Evolutionary conservation across 2,113 vertebrate genomes (phyloP), one percentile per base, ranked within the genome.

Genomic region (Rhabdornis inornatus): DNA sequence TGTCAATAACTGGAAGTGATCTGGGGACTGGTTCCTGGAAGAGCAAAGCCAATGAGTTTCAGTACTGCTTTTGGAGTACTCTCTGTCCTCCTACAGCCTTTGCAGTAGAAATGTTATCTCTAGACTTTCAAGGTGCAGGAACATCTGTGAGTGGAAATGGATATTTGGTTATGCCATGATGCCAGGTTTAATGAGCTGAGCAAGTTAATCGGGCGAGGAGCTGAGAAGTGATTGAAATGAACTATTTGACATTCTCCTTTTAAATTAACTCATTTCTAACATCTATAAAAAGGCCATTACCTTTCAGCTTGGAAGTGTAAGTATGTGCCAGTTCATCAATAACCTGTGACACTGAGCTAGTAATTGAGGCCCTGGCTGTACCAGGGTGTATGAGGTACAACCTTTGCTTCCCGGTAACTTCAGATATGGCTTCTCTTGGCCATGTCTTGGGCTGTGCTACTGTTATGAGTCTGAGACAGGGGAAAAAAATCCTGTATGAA

Each of bases 381-480:
- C 35, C 42, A 0, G 0, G 64, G 21, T 35, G 21, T 40, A 23
- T 0, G 1, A 84, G 27, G 21, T 39, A 47, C 31, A 44, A 10
- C 31, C 2, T 2, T 30, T 65, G 47, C 52, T 79, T 85, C 47
- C 30, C 47, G 33, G 13, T 49, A 13, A 56, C 57, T 81, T 65
- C 21, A 53, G 37, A 16, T 61, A 10, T 2, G 8, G 15, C 17
- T 74, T 64, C 21, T 76, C 27, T 65, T 44, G 11, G 30, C 28
- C 1, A 0, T 30, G 18, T 35, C 44, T 35, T 50, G 31, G 22
- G 24, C 10, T 76, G 8, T 66, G 17, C 31, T 35, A 11, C 63
- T 59, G 25, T 14, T 50, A 23, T 17, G 20, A 83, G n/a, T n/a
- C 13, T n/a, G 15, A 64, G 42, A 57, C 5, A 17, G 17, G 42